Evolutionary conservation across 2,888 invertebrate genomes (phyloP), one percentile per base, ranked within the genome.

Genomic region (Ophion ventricosus): DNA sequence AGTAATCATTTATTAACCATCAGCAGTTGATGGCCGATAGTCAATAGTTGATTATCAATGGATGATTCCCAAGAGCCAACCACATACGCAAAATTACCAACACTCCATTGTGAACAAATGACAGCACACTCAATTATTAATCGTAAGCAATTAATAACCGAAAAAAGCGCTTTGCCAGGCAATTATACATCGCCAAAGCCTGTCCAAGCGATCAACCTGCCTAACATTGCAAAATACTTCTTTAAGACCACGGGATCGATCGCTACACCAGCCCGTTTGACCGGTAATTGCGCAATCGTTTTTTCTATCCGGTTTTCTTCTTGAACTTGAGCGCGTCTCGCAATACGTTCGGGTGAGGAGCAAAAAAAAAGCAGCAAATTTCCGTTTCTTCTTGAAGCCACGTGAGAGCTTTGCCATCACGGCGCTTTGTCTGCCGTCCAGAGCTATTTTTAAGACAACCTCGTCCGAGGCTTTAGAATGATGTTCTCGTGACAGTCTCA

Each of bases 401-500:
- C 35, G 20, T 29, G 20, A 10, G 35, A 54, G 63, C 54, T 70
- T 25, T 57, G 49, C 61, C 54, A 14, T n/a, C 61, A 35, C 70
- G 35, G 11, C 20, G 70, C 67, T 69, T 70, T 70, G 70, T 78
- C 61, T 57, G 67, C 61, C 57, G n/a, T 76, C 17, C 35, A 17
- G 35, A 78, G 49, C 35, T 78, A 78, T 70, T 78, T 70, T 29
- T 63, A 70, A 78, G 61, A 63, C 49, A 70, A 70, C 78, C 78
- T 78, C 61, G 63, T 43, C 23, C 20, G 5, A 49, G 35, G 70
- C 54, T 49, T 61, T 63, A 25, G 70, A 78, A 78, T 23, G 35
- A 70, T 78, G 35, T 70, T 63, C 29, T 54, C 49, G 73, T 74
- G 61, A 35, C 20, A 70, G 20, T 57, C 57, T 35, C 57, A 57